Evolutionary conservation across 53 echinoderm and acorn worm species (phyloP).

Genomic region (Luidia sarsii): DNA sequence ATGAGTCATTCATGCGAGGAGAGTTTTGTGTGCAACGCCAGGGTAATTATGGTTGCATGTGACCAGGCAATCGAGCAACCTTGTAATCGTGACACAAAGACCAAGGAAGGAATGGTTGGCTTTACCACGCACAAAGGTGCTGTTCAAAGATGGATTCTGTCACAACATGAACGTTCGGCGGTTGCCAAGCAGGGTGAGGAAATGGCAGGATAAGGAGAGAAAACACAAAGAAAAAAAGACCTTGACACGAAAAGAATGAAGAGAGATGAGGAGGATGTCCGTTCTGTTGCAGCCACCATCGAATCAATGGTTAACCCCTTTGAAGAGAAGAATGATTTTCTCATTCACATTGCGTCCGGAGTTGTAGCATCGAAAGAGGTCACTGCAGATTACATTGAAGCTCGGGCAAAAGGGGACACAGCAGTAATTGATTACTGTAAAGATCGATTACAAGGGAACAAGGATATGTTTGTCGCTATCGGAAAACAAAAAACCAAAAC

Average conservation of each 20-base stretch:
- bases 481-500: constrained; percentile 13
- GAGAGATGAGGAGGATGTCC: constrained; percentile 35
- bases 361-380: constrained; percentile 27
- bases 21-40: constrained; percentile 57
- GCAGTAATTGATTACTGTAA: constrained; percentile 1
- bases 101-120: constrained; percentile 48
- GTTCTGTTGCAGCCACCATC: neutral
- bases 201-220: constrained; percentile 30
- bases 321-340: neutral
- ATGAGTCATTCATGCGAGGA: constrained; percentile 21
- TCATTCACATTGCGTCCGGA: constrained; percentile 43
- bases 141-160: constrained; percentile 55
- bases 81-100: constrained; percentile 52
- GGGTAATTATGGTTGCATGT: constrained; percentile 48
- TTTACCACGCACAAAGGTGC: constrained; percentile 45
- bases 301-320: constrained; percentile 36
- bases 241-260: constrained; percentile 11
- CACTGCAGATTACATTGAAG: neutral
- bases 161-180: constrained; percentile 48
- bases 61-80: constrained; percentile 58
- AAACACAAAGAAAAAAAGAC: constrained; percentile 5
- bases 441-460: neutral
- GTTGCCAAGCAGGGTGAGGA: constrained; percentile 32
- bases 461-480: neutral
- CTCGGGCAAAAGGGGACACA: neutral